Base-by-base conservation (phyloP, 1,140 invertebrate genomes). In the Euura lappo region DNA sequence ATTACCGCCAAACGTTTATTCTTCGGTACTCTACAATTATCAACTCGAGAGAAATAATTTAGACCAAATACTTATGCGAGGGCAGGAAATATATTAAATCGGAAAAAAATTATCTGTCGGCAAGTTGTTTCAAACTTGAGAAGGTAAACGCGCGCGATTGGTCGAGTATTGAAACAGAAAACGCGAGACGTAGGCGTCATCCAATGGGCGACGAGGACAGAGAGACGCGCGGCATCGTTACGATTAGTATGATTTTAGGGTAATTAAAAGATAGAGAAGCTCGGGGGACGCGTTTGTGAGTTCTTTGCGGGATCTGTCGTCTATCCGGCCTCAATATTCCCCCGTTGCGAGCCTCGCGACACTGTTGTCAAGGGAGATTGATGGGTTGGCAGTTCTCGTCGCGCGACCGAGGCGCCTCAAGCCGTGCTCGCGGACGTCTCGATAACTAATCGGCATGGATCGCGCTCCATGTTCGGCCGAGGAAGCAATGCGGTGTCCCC, bases 401-500 rank as follows among this genome's bases (percentile, higher is more conserved):
- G 69, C 10, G 51, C 51, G 51, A 60, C 4, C 45, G 69, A 44
- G 4, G 44, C 69, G 69, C 69, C 43, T 13, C 10, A 45, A 8
- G 69, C 5, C 69, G 43, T 45, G 7, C 45, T 28, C 11, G 13
- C 79, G 82, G 77, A 60, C 74, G 70, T 76, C 75, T 75, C 65
- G 45, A 10, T 44, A 82, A 84, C 45, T 74, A 83, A 68, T 78
- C 76, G 75, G 76, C 82, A 83, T 83, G 80, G 80, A 82, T 80
- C 78, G 75, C 78, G 80, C 82, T 82, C 81, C 82, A 82, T 83
- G 82, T 84, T 84, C 74, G 79, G 78, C 80, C 80, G 82, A 82
- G 81, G 83, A 83, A 82, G 81, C 81, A 80, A 83, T 84, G 82
- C 82, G 82, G 82, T 84, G 77, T 84, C 77, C 78, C 81, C 82